Base-by-base conservation (phyloP, 2,888 invertebrate genomes). In the Parochlus steinenii region DNA sequence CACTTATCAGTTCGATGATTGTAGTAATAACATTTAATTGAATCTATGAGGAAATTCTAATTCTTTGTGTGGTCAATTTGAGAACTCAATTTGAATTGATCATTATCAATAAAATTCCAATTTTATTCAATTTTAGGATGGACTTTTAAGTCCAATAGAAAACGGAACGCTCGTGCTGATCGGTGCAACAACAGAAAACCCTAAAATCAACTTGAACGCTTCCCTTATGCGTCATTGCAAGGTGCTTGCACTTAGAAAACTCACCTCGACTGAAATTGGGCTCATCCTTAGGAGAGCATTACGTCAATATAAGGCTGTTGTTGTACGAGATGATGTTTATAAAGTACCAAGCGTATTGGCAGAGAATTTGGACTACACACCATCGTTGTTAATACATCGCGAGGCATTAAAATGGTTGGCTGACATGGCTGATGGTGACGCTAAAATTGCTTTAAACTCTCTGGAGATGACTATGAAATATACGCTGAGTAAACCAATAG, bases 171-270 rank as follows among this genome's bases (percentile, higher is more conserved):
- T 86, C 23, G 73, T 67, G 26, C 56, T 85, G 39, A 68, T 86
- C 39, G 85, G 85, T 18, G 85, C 85, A 1, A 86, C 85, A 1
- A 86, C 85, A 24, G 85, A 85, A 54, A 85, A 85, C 55, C 85
- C 85, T n/a, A 83, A 83, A 1, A 85, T 83, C 52, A 74, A 73
- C 47, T 65, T 85, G 31, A 85, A 85, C 55, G 73, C 71, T 44
- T 82, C 85, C 1, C 55, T 86, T 20, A 58, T 85, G 7, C 81
- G 81, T 52, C 65, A 85, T 16, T 83, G 82, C 48, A 64, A 76
- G 42, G 80, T 85, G 3, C 67, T 83, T 40, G 71, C 77, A 2
- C 56, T 81, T 52, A 70, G 80, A 42, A 83, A 82, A 56, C 58
- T 83, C 16, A 54, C 61, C 29, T 51, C 64, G 8, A 61, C 67